Conservation (phyloP, 2,113 vertebrate genomes). For the Seriola quinqueradiata region DNA sequence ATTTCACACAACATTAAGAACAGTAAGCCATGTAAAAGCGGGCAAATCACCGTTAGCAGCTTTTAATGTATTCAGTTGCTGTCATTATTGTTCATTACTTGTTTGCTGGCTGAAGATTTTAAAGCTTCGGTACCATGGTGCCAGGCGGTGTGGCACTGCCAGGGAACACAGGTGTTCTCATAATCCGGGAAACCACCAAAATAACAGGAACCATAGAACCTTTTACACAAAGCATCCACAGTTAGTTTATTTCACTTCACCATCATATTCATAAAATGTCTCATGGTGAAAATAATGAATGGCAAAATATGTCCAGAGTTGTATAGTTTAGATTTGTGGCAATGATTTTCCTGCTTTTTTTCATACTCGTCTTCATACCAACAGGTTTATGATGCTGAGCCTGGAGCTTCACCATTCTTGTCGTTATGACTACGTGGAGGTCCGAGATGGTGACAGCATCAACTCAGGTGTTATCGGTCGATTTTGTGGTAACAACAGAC, state of each 20-base stretch:
- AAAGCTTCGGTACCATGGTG: neutral
- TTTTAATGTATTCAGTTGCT: constrained; percentile 34
- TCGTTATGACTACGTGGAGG: constrained; percentile 95
- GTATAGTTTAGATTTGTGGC: neutral
- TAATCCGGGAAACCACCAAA: neutral
- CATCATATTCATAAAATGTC: neutral
- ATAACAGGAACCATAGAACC: neutral
- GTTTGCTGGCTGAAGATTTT: constrained; percentile 30
- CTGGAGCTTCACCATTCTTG: constrained; percentile 96
- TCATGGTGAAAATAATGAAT: neutral
- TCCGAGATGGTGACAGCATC: constrained; percentile 93
- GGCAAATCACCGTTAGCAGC: constrained; percentile 17
- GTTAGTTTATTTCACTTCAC: neutral
- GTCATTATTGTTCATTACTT: constrained; percentile 42
- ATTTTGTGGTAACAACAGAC: constrained; percentile 93
- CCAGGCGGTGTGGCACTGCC: constrained; percentile 43
- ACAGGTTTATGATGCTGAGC: constrained; percentile 96
- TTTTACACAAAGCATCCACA: neutral
- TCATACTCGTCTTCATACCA: neutral
- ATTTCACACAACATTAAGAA: constrained; percentile 41
- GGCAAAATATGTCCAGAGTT: neutral
- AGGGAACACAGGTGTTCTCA: constrained; percentile 43
- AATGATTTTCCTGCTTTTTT: neutral
- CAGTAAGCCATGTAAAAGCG: constrained; percentile 18
- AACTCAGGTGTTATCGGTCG: constrained; percentile 90